phyloP scores from a whole-genome alignment of 2,888 invertebrate species.

The Prosopocoilus inquinatus region DNA sequence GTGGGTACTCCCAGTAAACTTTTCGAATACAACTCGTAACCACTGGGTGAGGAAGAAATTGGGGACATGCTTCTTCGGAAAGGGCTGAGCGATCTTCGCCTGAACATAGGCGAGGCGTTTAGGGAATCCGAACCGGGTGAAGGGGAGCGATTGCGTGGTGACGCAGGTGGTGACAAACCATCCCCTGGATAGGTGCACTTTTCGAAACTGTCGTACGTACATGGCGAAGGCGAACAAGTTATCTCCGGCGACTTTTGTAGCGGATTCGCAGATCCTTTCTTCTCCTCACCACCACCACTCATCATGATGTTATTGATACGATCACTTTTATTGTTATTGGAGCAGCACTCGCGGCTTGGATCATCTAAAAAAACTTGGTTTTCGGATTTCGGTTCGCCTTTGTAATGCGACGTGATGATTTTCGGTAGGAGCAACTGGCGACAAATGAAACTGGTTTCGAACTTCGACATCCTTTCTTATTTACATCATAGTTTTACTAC shows the following conservation, averaged over 20 bases:
- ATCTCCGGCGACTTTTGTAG: constrained; percentile 41
- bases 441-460: constrained; percentile 21
- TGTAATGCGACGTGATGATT: constrained; percentile 31
- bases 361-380: neutral
- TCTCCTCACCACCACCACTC: constrained; percentile 1
- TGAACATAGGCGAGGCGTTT: constrained; percentile 18
- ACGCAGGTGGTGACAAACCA: constrained; percentile 5
- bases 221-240: constrained; percentile 47
- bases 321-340: constrained; percentile 3
- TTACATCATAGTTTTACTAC: too few relatives aligned
- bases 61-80: constrained; percentile 39
- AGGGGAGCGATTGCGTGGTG: constrained; percentile 27
- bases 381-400: neutral
- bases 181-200: constrained; percentile 3
- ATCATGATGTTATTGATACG: neutral
- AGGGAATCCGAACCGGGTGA: constrained; percentile 34
- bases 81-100: constrained; percentile 36
- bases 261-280: neutral
- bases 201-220: constrained; percentile 39
- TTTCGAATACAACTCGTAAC: constrained; percentile 77
- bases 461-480: constrained; percentile 19
- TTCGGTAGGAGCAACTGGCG: constrained; percentile 30
- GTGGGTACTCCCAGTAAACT: constrained; percentile 74
- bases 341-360: neutral
- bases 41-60: constrained; percentile 47